Conservation (phyloP, 2,888 invertebrate species). For the Bimastos eiseni region DNA sequence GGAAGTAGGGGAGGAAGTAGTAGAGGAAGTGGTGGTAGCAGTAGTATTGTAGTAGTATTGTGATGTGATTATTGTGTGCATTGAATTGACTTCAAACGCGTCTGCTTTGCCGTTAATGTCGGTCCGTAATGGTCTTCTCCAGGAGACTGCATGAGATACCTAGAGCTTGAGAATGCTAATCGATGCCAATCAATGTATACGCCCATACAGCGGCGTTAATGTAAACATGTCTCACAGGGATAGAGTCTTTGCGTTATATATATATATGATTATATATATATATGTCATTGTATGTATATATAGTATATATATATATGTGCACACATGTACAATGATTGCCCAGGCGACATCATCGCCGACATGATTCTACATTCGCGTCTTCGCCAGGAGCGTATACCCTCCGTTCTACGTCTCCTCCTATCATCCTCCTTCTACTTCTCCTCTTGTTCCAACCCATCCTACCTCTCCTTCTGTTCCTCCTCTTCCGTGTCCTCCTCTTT, state of each 20-base stretch:
- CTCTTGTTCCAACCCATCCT: not conserved
- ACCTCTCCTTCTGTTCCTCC: not conserved
- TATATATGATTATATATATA: too few relatives aligned
- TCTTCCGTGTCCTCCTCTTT: not conserved
- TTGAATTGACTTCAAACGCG: not conserved
- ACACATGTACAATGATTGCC: not conserved
- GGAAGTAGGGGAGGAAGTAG: too few relatives aligned
- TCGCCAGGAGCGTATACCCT: not conserved
- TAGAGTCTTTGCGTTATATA: not conserved
- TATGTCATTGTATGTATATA: too few relatives aligned
- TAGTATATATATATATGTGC: too few relatives aligned
- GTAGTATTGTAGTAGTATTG: not conserved
- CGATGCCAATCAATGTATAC: not conserved
- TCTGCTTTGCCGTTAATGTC: not conserved
- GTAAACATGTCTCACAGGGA: not conserved
- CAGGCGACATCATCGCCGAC: not conserved
- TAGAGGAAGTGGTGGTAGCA: too few relatives aligned
- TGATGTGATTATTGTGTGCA: not conserved
- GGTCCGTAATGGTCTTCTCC: not conserved
- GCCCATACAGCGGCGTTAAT: not conserved
- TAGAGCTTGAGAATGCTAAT: not conserved
- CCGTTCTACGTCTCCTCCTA: not conserved
- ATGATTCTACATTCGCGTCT: not conserved
- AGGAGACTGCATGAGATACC: not conserved
- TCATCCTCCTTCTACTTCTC: not conserved